Evolutionary conservation across 2,888 invertebrate genomes (phyloP), one percentile per base, ranked within the genome.

Genomic region (Erpobdella octoculata): DNA sequence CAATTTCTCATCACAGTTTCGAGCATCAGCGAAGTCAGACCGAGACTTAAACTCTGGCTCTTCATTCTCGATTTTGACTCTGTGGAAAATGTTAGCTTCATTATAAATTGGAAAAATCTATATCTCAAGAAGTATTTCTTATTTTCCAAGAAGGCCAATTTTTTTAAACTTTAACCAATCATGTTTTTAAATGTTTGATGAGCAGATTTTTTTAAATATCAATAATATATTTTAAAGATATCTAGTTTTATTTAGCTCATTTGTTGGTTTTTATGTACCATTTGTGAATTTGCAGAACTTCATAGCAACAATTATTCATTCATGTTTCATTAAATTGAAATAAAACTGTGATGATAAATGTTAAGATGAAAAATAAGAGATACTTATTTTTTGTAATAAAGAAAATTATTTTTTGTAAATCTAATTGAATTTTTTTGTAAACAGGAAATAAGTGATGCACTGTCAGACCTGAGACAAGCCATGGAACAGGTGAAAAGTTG

Each of bases 51-150:
- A 83, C 87, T 98, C 74, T 98, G 98, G 98, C 91, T 95, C 74
- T 98, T 98, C 86, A 95, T 95, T 83, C 86, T 98, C 77, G 98
- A 99, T 85, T 98, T 95, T 85, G 97, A 97, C 84, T 91, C 91
- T 83, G 89, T 91, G 79, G 97, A 98, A 86, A 88, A 88, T 85
- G 92, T 92, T 83, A 77, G 82, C 18, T 28, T 41, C 4, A 37
- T 35, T 6, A 31, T 5, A 31, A 62, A 28, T 53, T n/a, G 6
- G 9, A 18, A 41, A 41, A 9, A 18, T 41, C 41, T 41, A 41
- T 41, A 41, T 12, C 18, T 18, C 41, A 41, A 41, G 9, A 41
- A 41, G 18, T 18, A 41, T 41, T n/a, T n/a, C n/a, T n/a, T n/a
- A n/a, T n/a, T n/a, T n/a, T n/a, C n/a, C n/a, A n/a, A n/a, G n/a